Evolutionary conservation across 2,888 invertebrate species (phyloP), one percentile per base, ranked within the genome.

Genomic region (Sinotaia quadrata): DNA sequence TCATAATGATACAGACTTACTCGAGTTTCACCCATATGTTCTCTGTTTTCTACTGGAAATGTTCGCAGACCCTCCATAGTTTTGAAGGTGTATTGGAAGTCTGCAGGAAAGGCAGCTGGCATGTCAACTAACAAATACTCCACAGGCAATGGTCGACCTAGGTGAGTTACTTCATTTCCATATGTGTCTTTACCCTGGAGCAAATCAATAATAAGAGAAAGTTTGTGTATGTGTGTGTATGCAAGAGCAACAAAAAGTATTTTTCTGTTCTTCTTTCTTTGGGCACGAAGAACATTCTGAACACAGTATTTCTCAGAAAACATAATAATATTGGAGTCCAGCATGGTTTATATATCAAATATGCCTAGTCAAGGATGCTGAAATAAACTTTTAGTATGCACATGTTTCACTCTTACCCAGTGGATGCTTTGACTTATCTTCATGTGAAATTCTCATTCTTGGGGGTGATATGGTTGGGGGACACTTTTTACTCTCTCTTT

Each of bases 61-160:
- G 92, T 89, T 89, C 91, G 83, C 12, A 77, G 71, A 49, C 78
- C 74, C 44, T 91, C 90, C 79, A 91, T 91, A 31, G 79, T 76
- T 66, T 84, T 79, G 88, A 96, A 96, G 58, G 94, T 94, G 87
- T 91, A 94, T 75, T 92, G 90, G 57, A 94, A 94, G 74, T 93
- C 93, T 62, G 94, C 91, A 4, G 94, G 94, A 71, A 96, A 95
- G 65, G 97, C 96, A 77, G 95, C 95, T 78, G 98, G 97, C 84
- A 99, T 94, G 91, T 99, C 98, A 79, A 98, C 93, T 85, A 99
- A 91, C 84, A 98, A 91, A 91, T 98, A 99, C 87, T 98, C 98
- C 61, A 99, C 97, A 10, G 99, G 99, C 84, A 99, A 91, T 67
- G 98, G 98, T 85, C 96, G 92, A 34, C 93, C 98, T 83, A 96